A percentile compares a stretch with the other conserved stretches of the same genome.
phyloP scores from a whole-genome alignment of 2,888 invertebrate species.

The Sminthurinus aureus region DNA sequence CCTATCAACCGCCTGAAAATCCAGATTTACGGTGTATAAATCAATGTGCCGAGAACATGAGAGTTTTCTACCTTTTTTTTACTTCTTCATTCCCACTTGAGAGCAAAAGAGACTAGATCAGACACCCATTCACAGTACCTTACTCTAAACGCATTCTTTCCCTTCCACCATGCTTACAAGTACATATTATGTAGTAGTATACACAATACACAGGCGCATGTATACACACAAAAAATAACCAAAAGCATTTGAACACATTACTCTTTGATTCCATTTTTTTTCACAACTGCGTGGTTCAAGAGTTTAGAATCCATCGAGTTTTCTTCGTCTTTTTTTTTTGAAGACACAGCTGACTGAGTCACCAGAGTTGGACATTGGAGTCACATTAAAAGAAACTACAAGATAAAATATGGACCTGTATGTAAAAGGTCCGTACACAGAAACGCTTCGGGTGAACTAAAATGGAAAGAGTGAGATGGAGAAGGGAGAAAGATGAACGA shows the following conservation, averaged over 20 bases:
- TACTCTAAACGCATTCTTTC: conserved; percentile 6
- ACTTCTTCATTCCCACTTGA: conserved; percentile 22
- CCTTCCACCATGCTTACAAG: conserved; percentile 5
- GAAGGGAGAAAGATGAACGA: too few species aligned
- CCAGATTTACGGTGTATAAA: conserved; percentile 49
- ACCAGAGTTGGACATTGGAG: conserved; percentile 44
- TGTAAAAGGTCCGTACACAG: not conserved
- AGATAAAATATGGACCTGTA: conserved; percentile 49
- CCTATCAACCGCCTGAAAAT: conserved; percentile 32
- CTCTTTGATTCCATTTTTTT: not conserved
- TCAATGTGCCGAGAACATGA: conserved; percentile 47
- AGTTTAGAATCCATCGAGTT: not conserved
- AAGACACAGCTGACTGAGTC: conserved; percentile 4
- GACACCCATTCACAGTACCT: not conserved
- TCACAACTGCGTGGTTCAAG: too few species aligned
- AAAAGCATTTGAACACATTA: not conserved
- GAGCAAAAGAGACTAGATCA: conserved; percentile 3
- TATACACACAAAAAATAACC: conserved; percentile 1
- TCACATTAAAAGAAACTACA: conserved; percentile 50
- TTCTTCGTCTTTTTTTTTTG: not conserved
- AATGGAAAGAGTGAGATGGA: not conserved
- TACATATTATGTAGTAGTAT: not conserved
- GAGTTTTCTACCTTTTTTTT: conserved; percentile 23
- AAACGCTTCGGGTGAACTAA: conserved; percentile 3
- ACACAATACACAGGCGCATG: not conserved